Base-by-base conservation (phyloP, 1,140 invertebrate genomes). In the Lasaia peninsularis region DNA sequence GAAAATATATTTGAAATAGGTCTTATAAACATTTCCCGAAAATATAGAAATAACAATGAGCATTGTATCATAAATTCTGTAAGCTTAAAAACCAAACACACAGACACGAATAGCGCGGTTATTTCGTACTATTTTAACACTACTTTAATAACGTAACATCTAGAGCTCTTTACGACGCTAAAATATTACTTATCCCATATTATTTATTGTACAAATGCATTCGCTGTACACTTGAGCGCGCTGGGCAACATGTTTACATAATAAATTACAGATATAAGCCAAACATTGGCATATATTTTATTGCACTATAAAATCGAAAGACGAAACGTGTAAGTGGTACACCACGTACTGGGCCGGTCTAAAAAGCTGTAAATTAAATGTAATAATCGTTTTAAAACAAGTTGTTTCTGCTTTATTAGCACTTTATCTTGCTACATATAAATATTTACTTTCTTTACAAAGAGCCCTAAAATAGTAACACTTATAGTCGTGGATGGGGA, bases 201-300 rank as follows among this genome's bases (percentile, higher is more conserved):
- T 44, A 44, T 44, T 44, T 44, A 44, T 20, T 44, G 40, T 44
- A 44, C 9, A 44, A 44, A 44, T 20, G 40, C 52, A 34, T 55
- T 65, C 54, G 49, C 52, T 56, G 50, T 65, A 59, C 24, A 70
- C 65, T 72, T 58, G 63, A 62, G 56, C 56, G 55, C 52, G 60
- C 34, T 57, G 56, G 50, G 54, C 55, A 51, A 62, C 33, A 50
- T 84, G 81, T 87, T 87, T 85, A 83, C 71, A 56, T 70, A 33
- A 85, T 87, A 87, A 82, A 82, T 85, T 84, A 81, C 66, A 70
- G 65, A 80, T 76, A 76, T 75, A 76, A 79, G 63, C 71, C 71
- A 87, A 85, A 85, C 78, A 85, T 72, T 73, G 67, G 65, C 57
- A 78, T 87, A 75, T 78, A 78, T 84, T 85, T 85, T 78, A 87